Percentiles rank a stretch among this genome's conserved stretches.
These are phyloP conservation scores for Echiichthys vipera DNA, from an alignment of 2,797 vertebrate species.

Conservation along the genomic window DNA sequence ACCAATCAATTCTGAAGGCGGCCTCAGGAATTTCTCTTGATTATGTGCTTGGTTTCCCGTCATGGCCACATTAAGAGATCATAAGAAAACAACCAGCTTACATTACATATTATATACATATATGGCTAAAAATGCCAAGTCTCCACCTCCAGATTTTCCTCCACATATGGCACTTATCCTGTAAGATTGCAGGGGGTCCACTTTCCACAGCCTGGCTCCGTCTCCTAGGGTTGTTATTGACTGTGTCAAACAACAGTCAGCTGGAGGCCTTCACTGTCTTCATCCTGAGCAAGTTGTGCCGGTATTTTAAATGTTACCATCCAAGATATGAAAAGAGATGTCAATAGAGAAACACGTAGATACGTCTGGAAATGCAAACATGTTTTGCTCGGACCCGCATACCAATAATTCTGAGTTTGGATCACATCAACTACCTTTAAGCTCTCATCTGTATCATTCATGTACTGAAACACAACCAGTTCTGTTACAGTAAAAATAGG, in stretches of 20 bases:
- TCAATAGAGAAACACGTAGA: not conserved
- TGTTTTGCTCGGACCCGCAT: not conserved
- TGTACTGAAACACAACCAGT: not conserved
- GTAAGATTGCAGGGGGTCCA: constrained; percentile 28
- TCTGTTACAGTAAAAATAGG: constrained; percentile 23
- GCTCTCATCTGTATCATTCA: not conserved
- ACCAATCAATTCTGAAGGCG: constrained; percentile 62
- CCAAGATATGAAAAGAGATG: not conserved
- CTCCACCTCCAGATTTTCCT: constrained; percentile 17
- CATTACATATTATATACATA: constrained; percentile 17
- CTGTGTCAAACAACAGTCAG: constrained; percentile 34
- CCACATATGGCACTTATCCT: constrained; percentile 13
- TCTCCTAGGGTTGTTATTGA: constrained; percentile 38
- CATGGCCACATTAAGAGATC: constrained; percentile 60
- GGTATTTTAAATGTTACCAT: constrained; percentile 3
- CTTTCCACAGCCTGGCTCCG: constrained; percentile 21
- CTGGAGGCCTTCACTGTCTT: not conserved
- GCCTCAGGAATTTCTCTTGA: constrained; percentile 72
- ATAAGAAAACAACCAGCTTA: constrained; percentile 43
- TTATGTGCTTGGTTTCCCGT: constrained; percentile 58
- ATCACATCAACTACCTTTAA: constrained; percentile 4
- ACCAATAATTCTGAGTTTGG: not conserved
- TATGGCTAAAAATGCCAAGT: constrained; percentile 15
- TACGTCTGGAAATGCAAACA: not conserved
- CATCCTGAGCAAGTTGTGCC: not conserved